These are phyloP conservation scores for Porites australiensis DNA, from an alignment of 64 coral and sea anemone genomes.

Conservation along the genomic window DNA sequence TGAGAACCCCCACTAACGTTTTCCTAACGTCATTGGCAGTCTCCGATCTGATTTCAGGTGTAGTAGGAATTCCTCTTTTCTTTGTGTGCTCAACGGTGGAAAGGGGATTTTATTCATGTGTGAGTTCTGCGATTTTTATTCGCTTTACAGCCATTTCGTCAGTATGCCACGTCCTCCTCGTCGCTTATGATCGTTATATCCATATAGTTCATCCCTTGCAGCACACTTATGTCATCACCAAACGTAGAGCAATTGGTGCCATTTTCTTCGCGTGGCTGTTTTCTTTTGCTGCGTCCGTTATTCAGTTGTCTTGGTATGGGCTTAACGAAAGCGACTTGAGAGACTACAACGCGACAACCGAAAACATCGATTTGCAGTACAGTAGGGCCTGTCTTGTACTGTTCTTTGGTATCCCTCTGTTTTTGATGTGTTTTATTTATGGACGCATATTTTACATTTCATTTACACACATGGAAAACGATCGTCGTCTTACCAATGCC, in stretches of 20 bases:
- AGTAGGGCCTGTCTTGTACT: conserved; percentile 16
- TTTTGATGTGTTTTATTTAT: conserved; percentile 50
- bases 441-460: conserved; percentile 60
- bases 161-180: conserved; percentile 37
- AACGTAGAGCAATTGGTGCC: neutral
- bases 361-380: conserved; percentile 21
- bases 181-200: conserved; percentile 51
- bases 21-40: conserved; percentile 37
- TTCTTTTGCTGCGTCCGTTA: conserved; percentile 23
- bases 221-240: conserved; percentile 10
- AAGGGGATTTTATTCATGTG: neutral
- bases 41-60: conserved; percentile 45
- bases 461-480: conserved; percentile 29
- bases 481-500: neutral
- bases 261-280: conserved; percentile 22
- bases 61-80: conserved; percentile 56
- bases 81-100: neutral
- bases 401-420: conserved; percentile 32
- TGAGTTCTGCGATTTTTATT: conserved; percentile 43
- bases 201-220: conserved; percentile 40
- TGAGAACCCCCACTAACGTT: conserved; percentile 51
- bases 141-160: conserved; percentile 64
- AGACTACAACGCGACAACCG: neutral
- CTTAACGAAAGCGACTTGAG: neutral
- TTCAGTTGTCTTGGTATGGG: conserved; percentile 61